A percentile compares a stretch with the other conserved stretches of the same genome.
Evolutionary conservation across 1,140 invertebrate genomes (phyloP).

Genomic region (Drosophila sp.): DNA sequence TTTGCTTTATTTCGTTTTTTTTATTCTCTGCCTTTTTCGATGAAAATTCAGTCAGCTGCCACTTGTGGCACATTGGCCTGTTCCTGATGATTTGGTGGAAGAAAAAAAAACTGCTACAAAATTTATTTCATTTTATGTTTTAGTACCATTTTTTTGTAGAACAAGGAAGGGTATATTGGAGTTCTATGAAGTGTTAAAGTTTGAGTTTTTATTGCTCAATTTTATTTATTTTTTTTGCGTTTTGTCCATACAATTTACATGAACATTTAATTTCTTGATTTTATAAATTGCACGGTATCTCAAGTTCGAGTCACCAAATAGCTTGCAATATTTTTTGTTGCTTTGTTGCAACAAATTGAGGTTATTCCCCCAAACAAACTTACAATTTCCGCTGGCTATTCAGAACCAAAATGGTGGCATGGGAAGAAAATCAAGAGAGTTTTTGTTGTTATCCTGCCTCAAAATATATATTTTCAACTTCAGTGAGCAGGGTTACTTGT

Average conservation of each 20-base stretch:
- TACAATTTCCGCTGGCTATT: slow-evolving; percentile 61
- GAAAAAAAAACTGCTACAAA: background rate
- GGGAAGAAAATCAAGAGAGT: slow-evolving; percentile 30
- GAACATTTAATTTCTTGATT: no score
- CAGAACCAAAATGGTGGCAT: slow-evolving; percentile 33
- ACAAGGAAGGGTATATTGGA: background rate
- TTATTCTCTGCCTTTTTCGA: slow-evolving; percentile 29
- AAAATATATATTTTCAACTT: slow-evolving; percentile 53
- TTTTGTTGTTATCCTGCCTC: slow-evolving; percentile 35
- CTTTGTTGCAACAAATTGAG: slow-evolving; percentile 53
- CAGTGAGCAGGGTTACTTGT: slow-evolving; percentile 36
- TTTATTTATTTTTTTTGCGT: no score
- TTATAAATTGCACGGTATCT: background rate
- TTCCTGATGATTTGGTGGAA: slow-evolving; percentile 2
- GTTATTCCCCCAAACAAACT: slow-evolving; percentile 56
- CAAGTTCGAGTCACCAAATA: background rate
- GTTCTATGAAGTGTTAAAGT: background rate
- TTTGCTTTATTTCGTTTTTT: slow-evolving; percentile 27
- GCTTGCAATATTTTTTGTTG: background rate
- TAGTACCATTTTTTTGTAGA: background rate
- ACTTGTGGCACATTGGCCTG: slow-evolving; percentile 43
- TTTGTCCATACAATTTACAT: no score
- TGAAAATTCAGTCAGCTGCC: slow-evolving; percentile 30
- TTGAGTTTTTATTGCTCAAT: no score
- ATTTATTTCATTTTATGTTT: background rate